Base-by-base conservation (phyloP, 2,888 invertebrate species). In the Flexamia atlantica region DNA sequence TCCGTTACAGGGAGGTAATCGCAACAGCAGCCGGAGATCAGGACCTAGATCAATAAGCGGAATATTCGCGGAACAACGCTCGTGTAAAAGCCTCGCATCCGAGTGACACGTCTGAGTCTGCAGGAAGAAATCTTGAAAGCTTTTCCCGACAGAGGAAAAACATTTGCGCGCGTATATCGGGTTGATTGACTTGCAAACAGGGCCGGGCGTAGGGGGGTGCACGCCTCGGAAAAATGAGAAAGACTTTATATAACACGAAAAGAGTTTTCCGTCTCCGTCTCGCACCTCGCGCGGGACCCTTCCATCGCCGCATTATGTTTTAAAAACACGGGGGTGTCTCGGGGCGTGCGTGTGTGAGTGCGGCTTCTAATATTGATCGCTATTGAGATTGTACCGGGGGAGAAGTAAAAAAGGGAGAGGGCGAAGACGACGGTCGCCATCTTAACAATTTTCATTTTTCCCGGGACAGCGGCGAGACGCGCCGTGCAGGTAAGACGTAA, bases 141-240 rank as follows among this genome's bases (percentile, higher is more conserved):
- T 72, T 82, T 84, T 82, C 70, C 79, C 81, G 70, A 74, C 68
- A 68, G 81, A 68, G 60, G 72, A 72, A 60, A 30, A 83, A 82
- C 82, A 70, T 72, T 80, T 60, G 53, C 74, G 42, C 50, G 64
- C 60, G 82, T 72, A 68, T 57, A 50, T 82, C 53, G 82, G 40
- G 20, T 83, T 80, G 84, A 83, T 84, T 84, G 84, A 84, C 84
- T 84, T 84, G 84, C 84, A 84, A 84, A 84, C 84, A 84, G 81
- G 79, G 57, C 23, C 12, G 57, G 57, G 17, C 2, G n/a, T 25
- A 0, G 36, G n/a, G 76, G 2, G 46, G 81, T 70, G 70, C 20
- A 17, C 50, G 72, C 74, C 74, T 57, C 70, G 81, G 84, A 84
- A 84, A 84, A 84, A 84, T 84, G 84, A 84, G 84, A 81, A 84